phyloP scores from a whole-genome alignment of 1,140 invertebrate species.

The Magallana gigas region DNA sequence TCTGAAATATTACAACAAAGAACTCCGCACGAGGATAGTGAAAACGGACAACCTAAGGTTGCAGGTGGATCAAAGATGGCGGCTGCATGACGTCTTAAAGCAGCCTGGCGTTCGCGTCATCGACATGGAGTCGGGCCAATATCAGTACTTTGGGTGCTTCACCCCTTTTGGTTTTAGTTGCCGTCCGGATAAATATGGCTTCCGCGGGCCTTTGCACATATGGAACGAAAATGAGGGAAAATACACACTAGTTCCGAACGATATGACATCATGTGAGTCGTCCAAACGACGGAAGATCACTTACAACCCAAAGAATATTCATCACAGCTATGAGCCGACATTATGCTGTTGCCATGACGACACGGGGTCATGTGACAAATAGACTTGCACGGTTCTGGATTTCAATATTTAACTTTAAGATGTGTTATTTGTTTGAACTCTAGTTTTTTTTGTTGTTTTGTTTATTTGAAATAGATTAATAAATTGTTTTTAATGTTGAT shows the following conservation, averaged over 20 bases:
- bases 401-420: no score
- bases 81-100: conserved; percentile 50
- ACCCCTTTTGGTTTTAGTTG: conserved; percentile 55
- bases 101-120: conserved; percentile 48
- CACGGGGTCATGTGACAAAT: no score
- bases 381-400: no score
- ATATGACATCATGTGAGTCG: conserved; percentile 11
- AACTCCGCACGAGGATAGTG: conserved; percentile 40
- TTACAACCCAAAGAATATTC: neutral
- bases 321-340: neutral
- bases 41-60: conserved; percentile 39
- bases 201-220: conserved; percentile 52
- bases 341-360: neutral
- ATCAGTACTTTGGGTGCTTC: conserved; percentile 54
- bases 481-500: no score
- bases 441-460: no score
- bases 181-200: conserved; percentile 53
- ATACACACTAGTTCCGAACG: conserved; percentile 27
- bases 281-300: neutral
- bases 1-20: conserved; percentile 36
- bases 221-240: conserved; percentile 20
- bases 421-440: no score
- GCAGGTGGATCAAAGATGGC: conserved; percentile 44
- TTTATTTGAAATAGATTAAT: no score
- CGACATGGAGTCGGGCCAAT: neutral